Percentiles rank a stretch among this genome's conserved stretches.
phyloP scores from a whole-genome alignment of 92 coral and sea anemone species.

The Heliopora coerulea region DNA sequence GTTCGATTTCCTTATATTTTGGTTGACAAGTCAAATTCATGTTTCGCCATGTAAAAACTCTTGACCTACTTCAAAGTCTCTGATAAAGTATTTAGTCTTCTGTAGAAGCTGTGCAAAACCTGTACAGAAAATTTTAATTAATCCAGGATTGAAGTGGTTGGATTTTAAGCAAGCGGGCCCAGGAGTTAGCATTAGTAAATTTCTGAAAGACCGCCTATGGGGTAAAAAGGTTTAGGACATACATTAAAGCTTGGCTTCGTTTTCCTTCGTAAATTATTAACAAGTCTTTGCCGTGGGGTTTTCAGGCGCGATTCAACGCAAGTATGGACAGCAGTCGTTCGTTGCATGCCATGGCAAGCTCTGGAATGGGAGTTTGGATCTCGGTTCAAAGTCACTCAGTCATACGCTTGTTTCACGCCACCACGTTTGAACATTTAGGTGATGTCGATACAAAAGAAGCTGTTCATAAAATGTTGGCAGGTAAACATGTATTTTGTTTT shows the following conservation, averaged over 20 bases:
- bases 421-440: constrained; percentile 84
- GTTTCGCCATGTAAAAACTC: too few relatives aligned
- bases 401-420: constrained; percentile 85
- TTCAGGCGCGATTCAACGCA: constrained; percentile 85
- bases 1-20: too few relatives aligned
- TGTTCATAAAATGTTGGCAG: constrained; percentile 95
- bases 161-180: too few relatives aligned
- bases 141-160: too few relatives aligned
- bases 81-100: too few relatives aligned
- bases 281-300: not conserved
- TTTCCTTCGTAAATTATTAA: not conserved
- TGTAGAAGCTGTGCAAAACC: too few relatives aligned
- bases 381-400: constrained; percentile 87
- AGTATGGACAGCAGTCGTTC: constrained; percentile 85
- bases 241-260: not conserved
- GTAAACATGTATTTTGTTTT: constrained; percentile 28
- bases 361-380: constrained; percentile 97
- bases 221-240: too few relatives aligned
- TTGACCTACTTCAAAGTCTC: too few relatives aligned
- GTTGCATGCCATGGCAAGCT: constrained; percentile 93
- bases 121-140: too few relatives aligned
- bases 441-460: constrained; percentile 95
- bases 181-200: too few relatives aligned
- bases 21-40: too few relatives aligned
- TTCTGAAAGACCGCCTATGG: too few relatives aligned